Evolutionary conservation across 1,140 invertebrate genomes (phyloP).

Genomic region (Drosophila varians): DNA sequence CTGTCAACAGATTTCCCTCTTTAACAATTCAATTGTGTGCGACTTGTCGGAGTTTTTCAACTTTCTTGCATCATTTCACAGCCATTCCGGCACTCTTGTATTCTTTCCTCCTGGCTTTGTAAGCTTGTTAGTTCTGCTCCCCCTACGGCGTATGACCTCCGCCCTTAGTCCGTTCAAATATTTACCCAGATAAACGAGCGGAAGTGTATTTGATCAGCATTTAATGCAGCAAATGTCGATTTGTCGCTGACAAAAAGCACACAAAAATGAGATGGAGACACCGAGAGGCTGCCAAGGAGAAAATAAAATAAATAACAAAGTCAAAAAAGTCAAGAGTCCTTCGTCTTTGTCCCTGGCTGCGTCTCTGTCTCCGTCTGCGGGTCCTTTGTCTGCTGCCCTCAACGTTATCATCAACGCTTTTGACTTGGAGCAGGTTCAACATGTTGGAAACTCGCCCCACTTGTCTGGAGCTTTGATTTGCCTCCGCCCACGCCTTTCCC

Average conservation of each 20-base stretch:
- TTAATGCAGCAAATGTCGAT: constrained; percentile 74
- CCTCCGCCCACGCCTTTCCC: background rate
- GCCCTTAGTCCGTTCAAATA: constrained; percentile 58
- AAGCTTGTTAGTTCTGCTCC: constrained; percentile 62
- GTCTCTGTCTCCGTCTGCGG: background rate
- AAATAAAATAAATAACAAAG: constrained; percentile 37
- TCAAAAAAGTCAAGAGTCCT: constrained; percentile 31
- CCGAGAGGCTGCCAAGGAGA: constrained; percentile 2
- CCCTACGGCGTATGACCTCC: background rate
- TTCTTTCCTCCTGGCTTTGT: constrained; percentile 16
- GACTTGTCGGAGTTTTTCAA: constrained; percentile 33
- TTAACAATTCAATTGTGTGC: constrained; percentile 67
- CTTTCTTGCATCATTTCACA: constrained; percentile 56
- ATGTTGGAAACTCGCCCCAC: constrained; percentile 32
- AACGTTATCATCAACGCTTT: constrained; percentile 48
- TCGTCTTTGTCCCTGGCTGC: no score
- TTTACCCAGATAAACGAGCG: constrained; percentile 80
- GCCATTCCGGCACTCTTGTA: constrained; percentile 24
- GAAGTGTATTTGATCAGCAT: constrained; percentile 76
- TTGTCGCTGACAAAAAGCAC: constrained; percentile 46
- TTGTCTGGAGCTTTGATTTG: constrained; percentile 45
- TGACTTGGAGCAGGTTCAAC: constrained; percentile 32
- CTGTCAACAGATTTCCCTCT: constrained; percentile 60
- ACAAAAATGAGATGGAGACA: background rate
- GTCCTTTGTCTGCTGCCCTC: constrained; percentile 32